Evolutionary conservation across 2,113 vertebrate genomes (phyloP).

Genomic region (Dasyurus viverrinus): DNA sequence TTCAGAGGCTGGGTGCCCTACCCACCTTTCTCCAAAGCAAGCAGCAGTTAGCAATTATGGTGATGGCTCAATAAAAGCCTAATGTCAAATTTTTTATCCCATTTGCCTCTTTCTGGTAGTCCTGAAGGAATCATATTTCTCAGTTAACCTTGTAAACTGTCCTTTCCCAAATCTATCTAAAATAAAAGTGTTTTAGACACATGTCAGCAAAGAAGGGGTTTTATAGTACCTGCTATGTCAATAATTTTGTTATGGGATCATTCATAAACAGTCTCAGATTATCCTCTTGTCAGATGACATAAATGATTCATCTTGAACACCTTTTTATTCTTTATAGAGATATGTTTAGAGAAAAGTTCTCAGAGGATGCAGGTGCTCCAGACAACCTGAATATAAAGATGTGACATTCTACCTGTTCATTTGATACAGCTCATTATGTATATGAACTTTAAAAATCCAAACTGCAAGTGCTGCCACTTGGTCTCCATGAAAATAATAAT

Average conservation of each 20-base stretch:
- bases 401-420: not conserved
- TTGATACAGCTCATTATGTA: not conserved
- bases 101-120: not conserved
- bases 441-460: not conserved
- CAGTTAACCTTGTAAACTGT: slow-evolving; percentile 36
- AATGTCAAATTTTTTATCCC: not conserved
- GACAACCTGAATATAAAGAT: not conserved
- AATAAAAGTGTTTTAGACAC: not conserved
- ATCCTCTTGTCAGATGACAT: not conserved
- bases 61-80: not conserved
- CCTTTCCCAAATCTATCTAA: slow-evolving; percentile 8
- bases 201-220: not conserved
- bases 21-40: slow-evolving; percentile 34
- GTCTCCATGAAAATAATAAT: not conserved
- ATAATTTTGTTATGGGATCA: not conserved
- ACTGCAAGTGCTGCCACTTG: not conserved
- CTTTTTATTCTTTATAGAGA: slow-evolving; percentile 12
- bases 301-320: slow-evolving; percentile 28
- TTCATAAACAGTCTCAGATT: not conserved
- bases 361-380: not conserved
- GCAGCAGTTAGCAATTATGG: not conserved
- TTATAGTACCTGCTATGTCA: not conserved
- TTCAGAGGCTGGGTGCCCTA: not conserved
- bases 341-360: slow-evolving; percentile 10
- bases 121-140: not conserved